These are phyloP conservation scores for Salticus scenicus DNA, from an alignment of 2,888 invertebrate species.

Conservation along the genomic window DNA sequence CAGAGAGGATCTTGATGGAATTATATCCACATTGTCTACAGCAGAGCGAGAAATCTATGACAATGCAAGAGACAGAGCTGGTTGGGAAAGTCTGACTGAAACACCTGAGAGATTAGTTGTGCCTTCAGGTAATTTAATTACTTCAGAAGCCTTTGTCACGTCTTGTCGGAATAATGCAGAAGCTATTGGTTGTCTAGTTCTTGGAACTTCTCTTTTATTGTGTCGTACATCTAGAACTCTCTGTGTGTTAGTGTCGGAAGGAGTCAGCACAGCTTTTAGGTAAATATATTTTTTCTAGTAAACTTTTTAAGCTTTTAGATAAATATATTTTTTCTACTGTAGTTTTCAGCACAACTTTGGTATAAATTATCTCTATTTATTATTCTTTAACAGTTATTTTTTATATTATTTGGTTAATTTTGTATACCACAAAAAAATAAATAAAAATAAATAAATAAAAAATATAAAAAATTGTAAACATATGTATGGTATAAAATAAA, in stretches of 20 bases:
- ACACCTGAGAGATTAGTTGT: conserved; percentile 3
- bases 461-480: no score
- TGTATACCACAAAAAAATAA: no score
- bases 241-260: conserved; percentile 61
- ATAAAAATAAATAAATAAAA: no score
- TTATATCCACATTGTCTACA: conserved; percentile 32
- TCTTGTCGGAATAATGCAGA: conserved; percentile 65
- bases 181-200: conserved; percentile 57
- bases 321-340: no score
- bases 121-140: not conserved
- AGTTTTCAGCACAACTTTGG: no score
- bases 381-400: no score
- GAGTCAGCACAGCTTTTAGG: conserved; percentile 64
- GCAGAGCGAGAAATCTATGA: conserved; percentile 52
- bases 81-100: conserved; percentile 52
- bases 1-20: conserved; percentile 23
- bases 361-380: no score
- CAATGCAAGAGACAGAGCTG: conserved; percentile 33
- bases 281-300: conserved; percentile 29
- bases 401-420: no score
- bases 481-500: no score
- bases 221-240: conserved; percentile 54
- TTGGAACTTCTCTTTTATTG: conserved; percentile 58
- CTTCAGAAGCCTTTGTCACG: conserved; percentile 61
- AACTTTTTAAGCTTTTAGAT: no score